Conservation (phyloP, 1,140 invertebrate genomes). For the Temnothorax nylanderi region DNA sequence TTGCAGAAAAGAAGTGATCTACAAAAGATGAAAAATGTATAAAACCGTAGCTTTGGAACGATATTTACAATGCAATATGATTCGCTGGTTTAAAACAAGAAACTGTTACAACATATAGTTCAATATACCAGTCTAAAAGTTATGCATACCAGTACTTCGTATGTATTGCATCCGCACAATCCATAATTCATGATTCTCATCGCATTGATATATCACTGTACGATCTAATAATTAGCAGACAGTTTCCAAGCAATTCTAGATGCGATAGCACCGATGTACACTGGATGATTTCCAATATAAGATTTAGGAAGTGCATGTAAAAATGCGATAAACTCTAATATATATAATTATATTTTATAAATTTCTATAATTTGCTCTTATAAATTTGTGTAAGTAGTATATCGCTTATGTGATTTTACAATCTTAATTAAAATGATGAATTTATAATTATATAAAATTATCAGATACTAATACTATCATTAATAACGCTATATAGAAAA, state of each 20-base stretch:
- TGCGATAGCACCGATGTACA: background rate
- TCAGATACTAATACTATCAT: background rate
- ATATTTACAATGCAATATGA: constrained; percentile 3
- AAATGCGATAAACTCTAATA: constrained; percentile 13
- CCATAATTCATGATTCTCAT: constrained; percentile 66
- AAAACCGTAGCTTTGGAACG: background rate
- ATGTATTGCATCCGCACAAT: constrained; percentile 33
- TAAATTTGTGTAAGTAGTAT: background rate
- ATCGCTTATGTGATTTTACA: background rate
- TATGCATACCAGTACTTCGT: background rate
- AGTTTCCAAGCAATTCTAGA: constrained; percentile 45
- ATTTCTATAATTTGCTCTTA: background rate
- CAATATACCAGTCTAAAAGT: constrained; percentile 42
- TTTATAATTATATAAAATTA: background rate
- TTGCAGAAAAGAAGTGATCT: background rate
- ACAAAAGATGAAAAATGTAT: background rate
- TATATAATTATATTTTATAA: background rate
- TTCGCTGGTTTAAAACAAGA: background rate
- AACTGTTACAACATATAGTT: constrained; percentile 5
- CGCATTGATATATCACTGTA: constrained; percentile 44
- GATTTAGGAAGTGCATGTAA: constrained; percentile 15
- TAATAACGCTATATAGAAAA: background rate
- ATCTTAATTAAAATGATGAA: background rate
- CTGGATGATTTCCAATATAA: constrained; percentile 17
- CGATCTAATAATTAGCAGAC: constrained; percentile 57